phyloP scores from a whole-genome alignment of 2,888 invertebrate species.

The Drosophila prostipennis region DNA sequence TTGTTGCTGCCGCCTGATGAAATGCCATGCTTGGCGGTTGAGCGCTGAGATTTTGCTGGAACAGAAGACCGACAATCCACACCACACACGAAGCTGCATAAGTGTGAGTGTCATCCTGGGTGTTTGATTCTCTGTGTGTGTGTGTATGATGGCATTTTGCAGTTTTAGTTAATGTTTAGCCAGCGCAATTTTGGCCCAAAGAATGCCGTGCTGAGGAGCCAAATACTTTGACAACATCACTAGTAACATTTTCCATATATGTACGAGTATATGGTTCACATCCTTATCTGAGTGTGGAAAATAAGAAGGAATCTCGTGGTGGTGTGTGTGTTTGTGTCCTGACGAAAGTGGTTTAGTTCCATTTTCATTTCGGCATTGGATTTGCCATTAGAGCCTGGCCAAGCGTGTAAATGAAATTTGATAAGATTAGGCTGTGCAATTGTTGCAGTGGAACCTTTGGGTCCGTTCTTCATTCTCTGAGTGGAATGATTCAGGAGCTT shows the following conservation, averaged over 20 bases:
- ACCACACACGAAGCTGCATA: slow-evolving; percentile 27
- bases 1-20: slow-evolving; percentile 65
- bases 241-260: background rate
- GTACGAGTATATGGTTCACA: no score
- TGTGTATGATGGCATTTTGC: slow-evolving; percentile 46
- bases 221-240: slow-evolving; percentile 35
- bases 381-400: slow-evolving; percentile 41
- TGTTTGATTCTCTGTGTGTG: slow-evolving; percentile 1
- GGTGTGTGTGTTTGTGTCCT: slow-evolving; percentile 6
- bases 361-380: slow-evolving; percentile 34
- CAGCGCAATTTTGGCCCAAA: slow-evolving; percentile 26
- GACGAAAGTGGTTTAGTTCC: slow-evolving; percentile 36
- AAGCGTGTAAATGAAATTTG: slow-evolving; percentile 51
- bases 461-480: background rate
- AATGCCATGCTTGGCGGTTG: slow-evolving; percentile 77
- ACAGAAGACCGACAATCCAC: slow-evolving; percentile 37
- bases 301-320: background rate
- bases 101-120: slow-evolving; percentile 10
- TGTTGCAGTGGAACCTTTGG: slow-evolving; percentile 31
- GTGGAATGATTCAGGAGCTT: slow-evolving; percentile 29
- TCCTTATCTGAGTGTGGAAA: background rate
- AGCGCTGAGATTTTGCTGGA: slow-evolving; percentile 67
- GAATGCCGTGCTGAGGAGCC: slow-evolving; percentile 11
- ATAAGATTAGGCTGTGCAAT: slow-evolving; percentile 46
- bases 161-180: slow-evolving; percentile 53